Percentiles rank a stretch among this genome's conserved stretches.
These are phyloP conservation scores for Plectropomus leopardus DNA, from an alignment of 2,113 vertebrate genomes.

Conservation along the genomic window DNA sequence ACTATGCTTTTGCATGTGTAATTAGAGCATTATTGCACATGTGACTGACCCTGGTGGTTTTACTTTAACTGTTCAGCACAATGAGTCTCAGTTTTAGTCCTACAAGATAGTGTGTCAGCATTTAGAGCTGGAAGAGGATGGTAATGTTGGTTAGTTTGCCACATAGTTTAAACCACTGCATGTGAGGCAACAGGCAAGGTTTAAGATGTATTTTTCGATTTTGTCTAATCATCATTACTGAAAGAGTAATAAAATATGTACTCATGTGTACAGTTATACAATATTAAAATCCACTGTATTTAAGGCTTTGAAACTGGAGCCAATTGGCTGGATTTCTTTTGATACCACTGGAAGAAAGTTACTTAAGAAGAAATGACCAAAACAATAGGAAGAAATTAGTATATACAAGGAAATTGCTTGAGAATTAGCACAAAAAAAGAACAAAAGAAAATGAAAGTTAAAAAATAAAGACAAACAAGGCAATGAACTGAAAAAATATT, in stretches of 20 bases:
- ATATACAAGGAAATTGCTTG: no score
- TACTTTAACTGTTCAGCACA: not conserved
- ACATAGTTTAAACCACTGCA: slow-evolving; percentile 3
- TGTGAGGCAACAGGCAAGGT: not conserved
- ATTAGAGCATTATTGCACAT: not conserved
- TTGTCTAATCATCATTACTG: not conserved
- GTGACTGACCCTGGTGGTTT: not conserved
- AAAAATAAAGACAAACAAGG: no score
- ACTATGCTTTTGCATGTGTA: not conserved
- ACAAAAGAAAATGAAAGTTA: no score
- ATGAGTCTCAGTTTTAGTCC: not conserved
- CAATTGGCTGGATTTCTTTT: no score
- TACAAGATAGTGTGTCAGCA: not conserved
- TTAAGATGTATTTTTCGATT: not conserved
- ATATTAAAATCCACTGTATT: not conserved
- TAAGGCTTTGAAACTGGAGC: no score
- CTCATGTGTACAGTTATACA: not conserved
- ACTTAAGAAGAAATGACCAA: no score
- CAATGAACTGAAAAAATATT: no score
- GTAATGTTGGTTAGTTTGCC: slow-evolving; percentile 5
- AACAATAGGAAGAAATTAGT: no score
- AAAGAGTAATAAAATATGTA: not conserved
- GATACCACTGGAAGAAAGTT: no score
- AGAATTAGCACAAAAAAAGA: no score
- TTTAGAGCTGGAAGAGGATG: not conserved